Conservation (phyloP, 2,113 vertebrate genomes). For the Pelobates fuscus region DNA sequence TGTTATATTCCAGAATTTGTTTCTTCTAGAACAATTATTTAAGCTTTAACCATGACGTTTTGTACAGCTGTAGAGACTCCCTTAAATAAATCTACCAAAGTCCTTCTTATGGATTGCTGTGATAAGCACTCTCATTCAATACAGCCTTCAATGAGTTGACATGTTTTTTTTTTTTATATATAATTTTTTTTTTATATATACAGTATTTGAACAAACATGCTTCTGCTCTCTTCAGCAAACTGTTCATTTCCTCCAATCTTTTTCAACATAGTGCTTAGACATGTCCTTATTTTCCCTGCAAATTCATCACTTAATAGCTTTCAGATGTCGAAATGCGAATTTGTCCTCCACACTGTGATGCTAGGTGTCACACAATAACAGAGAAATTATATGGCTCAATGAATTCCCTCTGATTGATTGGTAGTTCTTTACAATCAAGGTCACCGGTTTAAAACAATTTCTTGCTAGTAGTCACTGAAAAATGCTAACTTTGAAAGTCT, state of each 20-base stretch:
- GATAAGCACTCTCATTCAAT: constrained; percentile 39
- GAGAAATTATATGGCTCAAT: constrained; percentile 29
- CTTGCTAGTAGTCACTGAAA: not conserved
- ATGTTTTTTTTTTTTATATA: constrained; percentile 15
- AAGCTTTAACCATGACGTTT: constrained; percentile 12
- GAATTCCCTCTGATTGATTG: constrained; percentile 13
- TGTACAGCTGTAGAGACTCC: constrained; percentile 23
- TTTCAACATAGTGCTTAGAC: constrained; percentile 38
- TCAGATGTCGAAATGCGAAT: constrained; percentile 41
- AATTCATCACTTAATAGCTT: constrained; percentile 43
- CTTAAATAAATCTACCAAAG: constrained; percentile 25
- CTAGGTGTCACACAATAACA: constrained; percentile 45
- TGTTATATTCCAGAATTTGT: constrained; percentile 25
- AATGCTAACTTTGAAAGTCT: not conserved
- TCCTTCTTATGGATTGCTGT: constrained; percentile 40
- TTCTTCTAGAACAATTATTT: constrained; percentile 40
- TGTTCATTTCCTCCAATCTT: constrained; percentile 18
- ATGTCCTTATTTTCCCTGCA: constrained; percentile 43
- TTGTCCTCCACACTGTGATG: constrained; percentile 28
- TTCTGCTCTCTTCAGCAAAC: constrained; percentile 45
- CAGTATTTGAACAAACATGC: constrained; percentile 31
- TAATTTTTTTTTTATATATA: no score
- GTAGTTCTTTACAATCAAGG: constrained; percentile 28
- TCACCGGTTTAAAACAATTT: constrained; percentile 10
- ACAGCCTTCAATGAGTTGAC: constrained; percentile 5